A percentile compares a stretch with the other conserved stretches of the same genome.
These are phyloP conservation scores for Gallinago paraguaiae DNA, from an alignment of 2,113 vertebrate genomes.

Conservation along the genomic window DNA sequence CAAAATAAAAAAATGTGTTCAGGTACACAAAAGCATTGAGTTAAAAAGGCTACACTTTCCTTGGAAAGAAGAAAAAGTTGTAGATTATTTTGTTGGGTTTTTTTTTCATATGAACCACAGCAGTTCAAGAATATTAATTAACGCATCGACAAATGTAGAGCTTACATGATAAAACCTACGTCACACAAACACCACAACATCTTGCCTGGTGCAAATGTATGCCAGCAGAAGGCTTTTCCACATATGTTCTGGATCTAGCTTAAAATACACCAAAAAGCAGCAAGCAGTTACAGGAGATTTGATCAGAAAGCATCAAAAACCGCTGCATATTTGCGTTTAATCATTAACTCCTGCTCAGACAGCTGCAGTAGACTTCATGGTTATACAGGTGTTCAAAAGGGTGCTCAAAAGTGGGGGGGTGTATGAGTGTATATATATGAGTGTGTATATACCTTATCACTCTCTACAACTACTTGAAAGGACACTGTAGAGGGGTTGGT, in stretches of 20 bases:
- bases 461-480: too few relatives aligned
- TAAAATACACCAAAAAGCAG: not conserved
- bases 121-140: not conserved
- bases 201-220: not conserved
- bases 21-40: not conserved
- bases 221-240: not conserved
- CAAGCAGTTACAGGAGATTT: not conserved
- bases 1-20: not conserved
- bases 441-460: too few relatives aligned
- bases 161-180: not conserved
- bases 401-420: too few relatives aligned
- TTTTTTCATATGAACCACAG: not conserved
- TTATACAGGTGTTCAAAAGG: constrained; percentile 21
- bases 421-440: not conserved
- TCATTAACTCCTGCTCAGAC: constrained; percentile 4
- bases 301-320: not conserved
- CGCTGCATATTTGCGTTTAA: constrained; percentile 16
- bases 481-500: too few relatives aligned
- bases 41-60: not conserved
- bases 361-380: not conserved
- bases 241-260: not conserved
- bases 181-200: not conserved
- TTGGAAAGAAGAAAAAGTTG: not conserved
- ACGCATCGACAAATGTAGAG: not conserved
- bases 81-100: not conserved